Percentiles rank a stretch among this genome's conserved stretches.
Evolutionary conservation across 2,113 vertebrate species (phyloP).

Genomic region (Lampris megalopsis): DNA sequence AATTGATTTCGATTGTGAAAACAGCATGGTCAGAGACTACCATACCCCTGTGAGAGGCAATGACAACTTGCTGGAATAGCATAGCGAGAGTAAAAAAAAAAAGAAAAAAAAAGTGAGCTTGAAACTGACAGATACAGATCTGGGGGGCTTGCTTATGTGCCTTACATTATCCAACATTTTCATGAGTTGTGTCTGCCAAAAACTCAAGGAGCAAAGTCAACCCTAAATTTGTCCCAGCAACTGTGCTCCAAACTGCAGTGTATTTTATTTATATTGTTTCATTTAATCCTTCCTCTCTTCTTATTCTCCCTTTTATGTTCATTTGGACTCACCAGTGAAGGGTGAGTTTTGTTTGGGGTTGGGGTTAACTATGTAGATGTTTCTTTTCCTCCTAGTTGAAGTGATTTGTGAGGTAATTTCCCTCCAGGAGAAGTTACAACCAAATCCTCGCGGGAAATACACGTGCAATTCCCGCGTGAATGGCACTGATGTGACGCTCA

Average conservation of each 20-base stretch:
- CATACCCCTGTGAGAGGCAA: too few relatives aligned
- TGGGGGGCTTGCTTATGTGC: too few relatives aligned
- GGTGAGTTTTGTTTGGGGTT: slow-evolving; percentile 77
- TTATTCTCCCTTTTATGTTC: slow-evolving; percentile 61
- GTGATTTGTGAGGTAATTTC: neutral
- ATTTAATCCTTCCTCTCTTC: slow-evolving; percentile 69
- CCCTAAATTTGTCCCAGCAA: neutral
- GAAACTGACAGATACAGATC: too few relatives aligned
- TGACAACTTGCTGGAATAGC: neutral
- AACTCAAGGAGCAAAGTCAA: slow-evolving; percentile 4
- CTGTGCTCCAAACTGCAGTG: neutral
- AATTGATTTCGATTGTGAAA: too few relatives aligned
- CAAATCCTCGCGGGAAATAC: slow-evolving; percentile 53
- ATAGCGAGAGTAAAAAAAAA: neutral
- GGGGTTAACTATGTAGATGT: slow-evolving; percentile 39
- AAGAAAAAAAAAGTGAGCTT: too few relatives aligned
- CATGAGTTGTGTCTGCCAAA: too few relatives aligned
- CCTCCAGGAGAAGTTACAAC: slow-evolving; percentile 17
- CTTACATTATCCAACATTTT: too few relatives aligned
- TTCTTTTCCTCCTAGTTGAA: neutral
- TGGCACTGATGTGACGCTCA: neutral
- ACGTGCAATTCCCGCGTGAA: slow-evolving; percentile 41
- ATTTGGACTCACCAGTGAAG: slow-evolving; percentile 82
- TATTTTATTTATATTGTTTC: slow-evolving; percentile 39
- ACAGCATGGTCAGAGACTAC: too few relatives aligned